Evolutionary conservation across 1,140 invertebrate genomes (phyloP).

Genomic region (Pectinophora gossypiella): DNA sequence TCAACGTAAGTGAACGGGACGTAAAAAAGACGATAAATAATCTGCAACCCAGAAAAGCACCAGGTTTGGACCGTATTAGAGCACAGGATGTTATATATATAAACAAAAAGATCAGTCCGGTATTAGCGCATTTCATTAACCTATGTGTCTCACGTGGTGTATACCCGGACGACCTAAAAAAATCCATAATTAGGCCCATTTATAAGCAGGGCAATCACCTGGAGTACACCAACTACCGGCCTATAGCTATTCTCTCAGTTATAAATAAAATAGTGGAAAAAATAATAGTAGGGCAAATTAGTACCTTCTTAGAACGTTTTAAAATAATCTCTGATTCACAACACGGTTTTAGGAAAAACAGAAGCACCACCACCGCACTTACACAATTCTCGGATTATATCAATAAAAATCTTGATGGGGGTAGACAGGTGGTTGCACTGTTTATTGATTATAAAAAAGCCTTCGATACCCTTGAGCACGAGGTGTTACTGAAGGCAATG

Average conservation of each 20-base stretch:
- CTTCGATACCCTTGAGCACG: slow-evolving; percentile 11
- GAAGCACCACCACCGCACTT: slow-evolving; percentile 5
- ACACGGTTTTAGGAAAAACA: slow-evolving; percentile 6
- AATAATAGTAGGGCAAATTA: slow-evolving; percentile 5
- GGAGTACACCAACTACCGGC: slow-evolving; percentile 6
- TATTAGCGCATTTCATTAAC: slow-evolving; percentile 8
- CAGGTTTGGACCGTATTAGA: slow-evolving; percentile 5
- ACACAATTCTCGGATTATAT: slow-evolving; percentile 6
- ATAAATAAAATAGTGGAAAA: slow-evolving; percentile 10
- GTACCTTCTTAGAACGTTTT: slow-evolving; percentile 1
- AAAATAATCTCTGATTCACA: slow-evolving; percentile 5
- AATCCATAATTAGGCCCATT: slow-evolving; percentile 5
- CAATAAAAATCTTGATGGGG: background rate
- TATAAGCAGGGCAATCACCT: slow-evolving; percentile 3
- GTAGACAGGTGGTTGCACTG: slow-evolving; percentile 7
- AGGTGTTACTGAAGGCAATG: slow-evolving; percentile 7
- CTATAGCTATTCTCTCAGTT: slow-evolving; percentile 3
- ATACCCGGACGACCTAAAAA: slow-evolving; percentile 5
- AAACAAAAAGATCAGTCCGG: background rate
- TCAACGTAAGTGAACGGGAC: background rate
- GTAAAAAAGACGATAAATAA: slow-evolving; percentile 5
- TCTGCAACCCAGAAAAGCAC: background rate
- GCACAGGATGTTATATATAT: slow-evolving; percentile 6
- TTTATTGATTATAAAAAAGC: slow-evolving; percentile 14
- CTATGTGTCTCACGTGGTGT: background rate